phyloP scores from a whole-genome alignment of 2,888 invertebrate species.

The Nephrotoma flavescens region DNA sequence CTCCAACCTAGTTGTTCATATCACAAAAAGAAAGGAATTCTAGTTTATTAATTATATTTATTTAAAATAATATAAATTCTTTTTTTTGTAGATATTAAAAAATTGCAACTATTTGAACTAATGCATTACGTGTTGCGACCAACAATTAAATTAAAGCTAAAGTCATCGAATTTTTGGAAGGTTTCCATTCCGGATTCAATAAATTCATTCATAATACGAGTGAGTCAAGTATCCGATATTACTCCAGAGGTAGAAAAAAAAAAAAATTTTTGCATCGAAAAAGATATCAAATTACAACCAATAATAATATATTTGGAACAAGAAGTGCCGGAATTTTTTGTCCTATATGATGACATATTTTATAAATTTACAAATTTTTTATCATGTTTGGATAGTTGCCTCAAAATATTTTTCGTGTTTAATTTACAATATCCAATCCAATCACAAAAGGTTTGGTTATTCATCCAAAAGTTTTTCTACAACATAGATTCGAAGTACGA shows the following conservation, averaged over 20 bases:
- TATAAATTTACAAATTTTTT: neutral
- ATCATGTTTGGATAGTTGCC: neutral
- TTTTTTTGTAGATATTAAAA: neutral
- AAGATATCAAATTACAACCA: neutral
- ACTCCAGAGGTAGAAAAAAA: neutral
- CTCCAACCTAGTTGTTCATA: neutral
- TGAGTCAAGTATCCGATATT: neutral
- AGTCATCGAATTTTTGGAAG: neutral
- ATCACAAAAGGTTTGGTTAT: neutral
- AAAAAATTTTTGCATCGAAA: neutral
- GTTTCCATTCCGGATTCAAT: neutral
- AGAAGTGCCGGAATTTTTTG: neutral
- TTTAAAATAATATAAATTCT: too few relatives aligned
- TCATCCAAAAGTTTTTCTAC: neutral
- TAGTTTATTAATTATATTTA: too few relatives aligned
- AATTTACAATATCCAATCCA: neutral
- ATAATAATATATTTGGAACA: neutral
- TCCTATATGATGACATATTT: neutral
- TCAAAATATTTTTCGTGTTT: neutral
- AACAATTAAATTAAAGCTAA: neutral
- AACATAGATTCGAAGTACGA: neutral
- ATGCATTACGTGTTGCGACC: neutral
- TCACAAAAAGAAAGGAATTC: neutral
- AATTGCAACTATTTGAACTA: neutral
- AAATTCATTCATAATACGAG: neutral